A percentile compares a stretch with the other conserved stretches of the same genome.
phyloP scores from a whole-genome alignment of 2,797 vertebrate genomes.

The Acanthiza pusilla region DNA sequence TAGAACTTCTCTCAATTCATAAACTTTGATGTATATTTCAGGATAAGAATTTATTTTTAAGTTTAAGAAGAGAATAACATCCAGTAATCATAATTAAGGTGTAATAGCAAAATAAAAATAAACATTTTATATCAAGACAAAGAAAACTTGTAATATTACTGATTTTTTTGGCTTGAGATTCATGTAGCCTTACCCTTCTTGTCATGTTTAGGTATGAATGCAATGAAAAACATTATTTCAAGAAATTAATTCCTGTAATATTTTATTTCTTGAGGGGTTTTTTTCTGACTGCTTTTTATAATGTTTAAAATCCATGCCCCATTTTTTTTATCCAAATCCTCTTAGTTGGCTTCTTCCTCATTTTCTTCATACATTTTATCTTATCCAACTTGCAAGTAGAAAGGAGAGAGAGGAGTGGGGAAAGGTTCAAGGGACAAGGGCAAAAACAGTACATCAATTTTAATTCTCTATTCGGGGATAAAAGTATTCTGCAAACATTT shows the following conservation, averaged over 20 bases:
- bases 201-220: neutral
- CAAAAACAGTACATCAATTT: neutral
- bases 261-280: neutral
- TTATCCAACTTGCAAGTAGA: neutral
- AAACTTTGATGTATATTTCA: neutral
- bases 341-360: neutral
- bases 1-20: neutral
- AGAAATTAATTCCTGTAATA: neutral
- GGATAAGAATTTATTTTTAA: neutral
- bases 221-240: neutral
- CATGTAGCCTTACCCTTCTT: neutral
- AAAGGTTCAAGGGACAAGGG: neutral
- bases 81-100: neutral
- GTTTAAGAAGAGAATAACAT: neutral
- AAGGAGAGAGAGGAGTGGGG: neutral
- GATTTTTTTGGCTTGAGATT: neutral
- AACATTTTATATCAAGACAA: neutral
- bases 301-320: neutral
- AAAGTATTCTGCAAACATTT: constrained; percentile 11
- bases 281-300: neutral
- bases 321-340: neutral
- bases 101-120: neutral
- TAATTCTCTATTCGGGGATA: neutral
- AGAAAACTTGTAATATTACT: neutral
- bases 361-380: neutral